These are phyloP conservation scores for Melitaea athalia DNA, from an alignment of 2,888 invertebrate genomes.

Conservation along the genomic window DNA sequence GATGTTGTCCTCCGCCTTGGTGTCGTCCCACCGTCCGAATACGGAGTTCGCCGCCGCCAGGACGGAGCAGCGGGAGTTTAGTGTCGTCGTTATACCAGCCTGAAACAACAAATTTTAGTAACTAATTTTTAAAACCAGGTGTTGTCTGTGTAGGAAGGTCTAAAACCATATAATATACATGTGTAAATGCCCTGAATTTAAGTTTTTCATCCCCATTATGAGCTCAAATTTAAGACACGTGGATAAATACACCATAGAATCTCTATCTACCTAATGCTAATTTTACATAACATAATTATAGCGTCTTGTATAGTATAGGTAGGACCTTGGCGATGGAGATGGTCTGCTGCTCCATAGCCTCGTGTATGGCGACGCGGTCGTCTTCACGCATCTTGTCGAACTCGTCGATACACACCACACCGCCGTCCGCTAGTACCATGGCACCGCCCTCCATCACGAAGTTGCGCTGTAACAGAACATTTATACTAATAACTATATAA, in stretches of 20 bases:
- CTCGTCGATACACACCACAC: conserved; percentile 99
- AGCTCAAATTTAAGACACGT: too few species aligned
- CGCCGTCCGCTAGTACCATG: conserved; percentile 99
- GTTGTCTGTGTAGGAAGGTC: too few species aligned
- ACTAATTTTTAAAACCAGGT: background rate
- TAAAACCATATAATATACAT: background rate
- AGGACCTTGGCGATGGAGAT: conserved; percentile 89
- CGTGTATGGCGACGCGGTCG: conserved; percentile 99
- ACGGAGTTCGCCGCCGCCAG: conserved; percentile 99
- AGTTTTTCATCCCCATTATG: too few species aligned
- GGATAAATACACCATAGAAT: too few species aligned
- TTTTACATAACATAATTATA: too few species aligned
- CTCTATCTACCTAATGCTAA: too few species aligned
- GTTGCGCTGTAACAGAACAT: conserved; percentile 86
- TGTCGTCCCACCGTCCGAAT: conserved; percentile 99
- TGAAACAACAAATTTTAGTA: conserved; percentile 45
- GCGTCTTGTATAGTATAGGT: too few species aligned
- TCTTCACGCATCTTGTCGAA: conserved; percentile 99
- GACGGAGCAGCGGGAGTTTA: conserved; percentile 99
- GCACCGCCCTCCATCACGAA: conserved; percentile 99
- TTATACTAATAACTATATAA: background rate
- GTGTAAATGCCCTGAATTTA: too few species aligned
- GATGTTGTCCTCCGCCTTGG: conserved; percentile 98
- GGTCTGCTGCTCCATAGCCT: conserved; percentile 99
- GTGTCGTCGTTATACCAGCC: conserved; percentile 99